Percentiles rank a stretch among this genome's conserved stretches.
Evolutionary conservation across 2,797 vertebrate genomes (phyloP).

Genomic region (Notamacropus eugenii): DNA sequence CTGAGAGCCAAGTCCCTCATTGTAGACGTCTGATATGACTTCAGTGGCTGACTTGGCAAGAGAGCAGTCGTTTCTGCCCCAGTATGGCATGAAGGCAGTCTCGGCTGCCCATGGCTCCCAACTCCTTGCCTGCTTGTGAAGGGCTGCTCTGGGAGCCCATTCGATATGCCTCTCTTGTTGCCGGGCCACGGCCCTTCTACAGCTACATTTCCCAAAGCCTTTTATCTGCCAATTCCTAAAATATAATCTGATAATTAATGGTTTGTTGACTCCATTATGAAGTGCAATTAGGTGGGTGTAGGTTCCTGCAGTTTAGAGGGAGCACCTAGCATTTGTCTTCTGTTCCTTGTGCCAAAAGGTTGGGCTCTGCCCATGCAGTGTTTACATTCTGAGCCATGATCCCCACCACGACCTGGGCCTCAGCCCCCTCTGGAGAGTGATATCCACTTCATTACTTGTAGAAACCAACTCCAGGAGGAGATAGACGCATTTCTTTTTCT

Average conservation of each 20-base stretch:
- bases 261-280: slow-evolving; percentile 81
- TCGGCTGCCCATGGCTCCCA: rapidly evolving
- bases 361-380: slow-evolving; percentile 16
- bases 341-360: slow-evolving; percentile 66
- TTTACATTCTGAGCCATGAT: slow-evolving; percentile 22
- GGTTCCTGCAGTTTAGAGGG: slow-evolving; percentile 73
- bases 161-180: background rate
- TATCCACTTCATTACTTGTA: background rate
- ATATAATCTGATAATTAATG: slow-evolving; percentile 84
- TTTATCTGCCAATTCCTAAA: slow-evolving; percentile 77
- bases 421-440: rapidly evolving
- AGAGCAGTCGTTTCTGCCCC: background rate
- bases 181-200: slow-evolving; percentile 52
- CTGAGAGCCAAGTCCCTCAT: background rate
- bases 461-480: rapidly evolving
- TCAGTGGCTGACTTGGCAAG: rapidly evolving
- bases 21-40: background rate
- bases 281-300: slow-evolving; percentile 82
- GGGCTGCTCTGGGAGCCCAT: background rate
- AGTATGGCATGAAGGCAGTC: background rate
- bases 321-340: slow-evolving; percentile 79
- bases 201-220: slow-evolving; percentile 69
- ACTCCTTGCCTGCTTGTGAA: background rate
- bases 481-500: background rate
- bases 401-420: background rate